Percentiles rank a stretch among this genome's conserved stretches.
These are phyloP conservation scores for Prosapia bicincta DNA, from an alignment of 2,888 invertebrate species.

Conservation along the genomic window DNA sequence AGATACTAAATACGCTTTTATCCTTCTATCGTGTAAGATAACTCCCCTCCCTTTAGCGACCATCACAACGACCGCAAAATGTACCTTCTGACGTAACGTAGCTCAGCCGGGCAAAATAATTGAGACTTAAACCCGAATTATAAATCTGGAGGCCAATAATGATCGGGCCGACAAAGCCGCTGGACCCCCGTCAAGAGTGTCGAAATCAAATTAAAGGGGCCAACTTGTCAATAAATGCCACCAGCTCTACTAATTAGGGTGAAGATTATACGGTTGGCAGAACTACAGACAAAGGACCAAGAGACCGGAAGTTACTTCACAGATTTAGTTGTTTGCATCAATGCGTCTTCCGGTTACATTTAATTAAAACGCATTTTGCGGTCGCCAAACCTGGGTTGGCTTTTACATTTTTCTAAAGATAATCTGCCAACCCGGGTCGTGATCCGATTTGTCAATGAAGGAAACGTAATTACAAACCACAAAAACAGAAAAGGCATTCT, in stretches of 20 bases:
- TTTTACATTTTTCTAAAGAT: no score
- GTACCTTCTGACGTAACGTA: neutral
- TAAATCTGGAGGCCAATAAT: neutral
- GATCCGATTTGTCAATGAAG: no score
- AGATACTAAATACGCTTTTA: no score
- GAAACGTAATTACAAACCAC: no score
- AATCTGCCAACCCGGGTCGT: no score
- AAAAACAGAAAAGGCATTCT: no score
- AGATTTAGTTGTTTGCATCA: neutral
- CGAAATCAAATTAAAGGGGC: neutral
- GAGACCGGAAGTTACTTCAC: neutral
- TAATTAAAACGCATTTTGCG: neutral
- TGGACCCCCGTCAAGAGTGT: neutral
- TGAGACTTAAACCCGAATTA: neutral
- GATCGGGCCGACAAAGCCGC: neutral
- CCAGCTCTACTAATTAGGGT: neutral
- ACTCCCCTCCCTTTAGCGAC: neutral
- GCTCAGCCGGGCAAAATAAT: neutral
- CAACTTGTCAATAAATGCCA: neutral
- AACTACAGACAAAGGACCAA: neutral
- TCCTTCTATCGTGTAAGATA: no score
- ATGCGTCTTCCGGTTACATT: neutral
- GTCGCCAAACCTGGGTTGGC: neutral
- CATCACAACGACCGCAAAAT: neutral
- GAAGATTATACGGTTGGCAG: neutral